Evolutionary conservation across 2,113 vertebrate genomes (phyloP).

Genomic region (Ivindomyrus marchei): DNA sequence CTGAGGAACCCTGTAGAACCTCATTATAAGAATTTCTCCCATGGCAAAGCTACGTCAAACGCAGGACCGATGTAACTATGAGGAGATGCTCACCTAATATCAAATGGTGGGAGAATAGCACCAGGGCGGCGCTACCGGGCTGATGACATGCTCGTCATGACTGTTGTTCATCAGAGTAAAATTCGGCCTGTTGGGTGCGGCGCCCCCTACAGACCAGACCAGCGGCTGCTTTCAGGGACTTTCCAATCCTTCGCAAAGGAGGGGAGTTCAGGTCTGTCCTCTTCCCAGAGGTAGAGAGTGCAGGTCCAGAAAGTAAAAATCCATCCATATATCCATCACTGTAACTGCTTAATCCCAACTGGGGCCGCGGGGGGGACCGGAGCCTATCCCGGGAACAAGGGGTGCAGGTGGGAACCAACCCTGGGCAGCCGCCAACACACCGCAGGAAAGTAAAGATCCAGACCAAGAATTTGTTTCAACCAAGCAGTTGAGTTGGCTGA

Average conservation of each 20-base stretch:
- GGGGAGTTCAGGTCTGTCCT: neutral
- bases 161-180: neutral
- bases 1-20: neutral
- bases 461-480: neutral
- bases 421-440: too few species aligned
- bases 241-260: neutral
- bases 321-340: too few species aligned
- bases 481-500: neutral
- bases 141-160: neutral
- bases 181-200: neutral
- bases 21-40: neutral
- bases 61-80: neutral
- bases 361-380: too few species aligned
- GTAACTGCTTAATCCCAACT: too few species aligned
- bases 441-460: neutral
- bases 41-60: neutral
- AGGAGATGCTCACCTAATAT: neutral
- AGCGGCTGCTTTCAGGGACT: neutral
- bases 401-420: too few species aligned
- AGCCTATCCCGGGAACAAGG: too few species aligned
- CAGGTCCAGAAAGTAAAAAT: neutral
- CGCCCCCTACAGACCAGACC: neutral
- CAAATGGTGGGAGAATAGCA: neutral
- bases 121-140: neutral
- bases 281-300: neutral